phyloP scores from a whole-genome alignment of 2,888 invertebrate species.

The Cephalotes varians region DNA sequence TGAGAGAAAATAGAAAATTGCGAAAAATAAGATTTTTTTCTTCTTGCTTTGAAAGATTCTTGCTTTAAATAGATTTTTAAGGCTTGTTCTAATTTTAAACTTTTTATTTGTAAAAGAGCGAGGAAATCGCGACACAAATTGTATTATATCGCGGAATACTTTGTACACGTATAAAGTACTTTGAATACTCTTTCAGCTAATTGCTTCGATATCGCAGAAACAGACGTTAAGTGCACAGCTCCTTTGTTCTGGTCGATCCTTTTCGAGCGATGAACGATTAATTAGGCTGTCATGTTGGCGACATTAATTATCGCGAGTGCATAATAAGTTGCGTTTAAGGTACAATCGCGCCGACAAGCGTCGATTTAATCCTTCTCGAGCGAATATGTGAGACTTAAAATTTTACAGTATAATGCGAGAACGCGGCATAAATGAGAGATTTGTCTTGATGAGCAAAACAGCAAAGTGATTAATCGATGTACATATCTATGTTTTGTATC shows the following conservation, averaged over 20 bases:
- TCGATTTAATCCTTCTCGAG: slow-evolving; percentile 30
- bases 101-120: not conserved
- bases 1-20: not conserved
- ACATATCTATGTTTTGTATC: not conserved
- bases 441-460: not conserved
- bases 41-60: not conserved
- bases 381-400: slow-evolving; percentile 9
- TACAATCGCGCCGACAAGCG: slow-evolving; percentile 23
- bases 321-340: slow-evolving; percentile 48
- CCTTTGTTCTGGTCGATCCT: slow-evolving; percentile 37
- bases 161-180: not conserved
- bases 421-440: slow-evolving; percentile 1
- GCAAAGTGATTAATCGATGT: slow-evolving; percentile 8
- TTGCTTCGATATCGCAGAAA: slow-evolving; percentile 24
- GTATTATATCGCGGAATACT: not conserved
- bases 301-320: slow-evolving; percentile 46
- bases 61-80: not conserved
- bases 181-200: not conserved
- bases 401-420: not conserved
- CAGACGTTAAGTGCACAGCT: slow-evolving; percentile 34
- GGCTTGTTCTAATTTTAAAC: not conserved
- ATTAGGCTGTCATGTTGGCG: slow-evolving; percentile 36
- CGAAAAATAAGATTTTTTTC: not conserved
- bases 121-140: slow-evolving; percentile 13
- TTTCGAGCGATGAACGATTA: slow-evolving; percentile 39